Evolutionary conservation across 2,888 invertebrate genomes (phyloP), one percentile per base, ranked within the genome.

Genomic region (Leptarthrus brevirostris): DNA sequence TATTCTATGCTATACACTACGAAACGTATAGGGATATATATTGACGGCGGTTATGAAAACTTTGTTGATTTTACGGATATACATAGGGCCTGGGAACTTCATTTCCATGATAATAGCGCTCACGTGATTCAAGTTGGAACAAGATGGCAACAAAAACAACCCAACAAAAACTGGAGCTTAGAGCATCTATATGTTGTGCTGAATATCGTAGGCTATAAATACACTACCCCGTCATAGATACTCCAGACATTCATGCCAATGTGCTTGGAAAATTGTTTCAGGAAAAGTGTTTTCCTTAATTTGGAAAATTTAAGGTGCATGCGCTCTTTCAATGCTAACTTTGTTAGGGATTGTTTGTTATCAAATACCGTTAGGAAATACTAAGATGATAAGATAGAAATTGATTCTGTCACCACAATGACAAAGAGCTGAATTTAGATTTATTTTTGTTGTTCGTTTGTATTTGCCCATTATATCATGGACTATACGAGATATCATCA

Each of bases 321-420:
- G 61, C 36, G 61, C 61, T 36, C 61, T 61, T 12, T 22, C 4
- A 26, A 16, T n/a, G 20, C 61, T 10, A 36, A 40, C n/a, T n/a
- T n/a, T n/a, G n/a, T n/a, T n/a, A n/a, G n/a, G n/a, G n/a, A n/a
- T 40, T 61, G 18, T 61, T 61, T 61, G 40, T 61, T 40, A 61
- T 61, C 36, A 61, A 61, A 40, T 20, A 61, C 36, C 34, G 36
- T 61, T 61, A 36, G 34, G 30, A 36, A 44, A 40, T 20, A 16
- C 18, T 61, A 22, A 36, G 52, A 52, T 20, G 36, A 36, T 61
- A 30, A 30, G 4, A 30, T 30, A 30, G 30, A 8, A 6, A 30
- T n/a, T n/a, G n/a, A n/a, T n/a, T n/a, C n/a, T n/a, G n/a, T n/a
- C n/a, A n/a, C n/a, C n/a, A n/a, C n/a, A n/a, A n/a, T n/a, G n/a